phyloP scores from a whole-genome alignment of 2,888 invertebrate species.

The Conus canariensis region DNA sequence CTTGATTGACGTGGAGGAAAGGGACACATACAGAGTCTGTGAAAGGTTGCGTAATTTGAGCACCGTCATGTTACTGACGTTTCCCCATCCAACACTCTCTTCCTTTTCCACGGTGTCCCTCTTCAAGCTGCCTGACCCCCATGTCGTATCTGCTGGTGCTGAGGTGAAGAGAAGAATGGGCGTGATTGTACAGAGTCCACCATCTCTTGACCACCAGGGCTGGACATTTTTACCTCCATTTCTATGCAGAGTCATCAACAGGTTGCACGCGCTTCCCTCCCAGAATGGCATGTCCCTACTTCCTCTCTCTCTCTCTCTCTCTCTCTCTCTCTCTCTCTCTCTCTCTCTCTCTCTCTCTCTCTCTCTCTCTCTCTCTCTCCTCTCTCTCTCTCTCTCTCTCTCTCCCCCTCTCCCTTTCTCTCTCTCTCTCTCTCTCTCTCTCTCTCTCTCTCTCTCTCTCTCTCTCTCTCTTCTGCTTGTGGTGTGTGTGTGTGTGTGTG shows the following conservation, averaged over 20 bases:
- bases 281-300: background rate
- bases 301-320: background rate
- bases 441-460: background rate
- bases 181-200: too few species aligned
- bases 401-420: background rate
- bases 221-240: too few species aligned
- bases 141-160: too few species aligned
- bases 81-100: background rate
- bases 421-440: slow-evolving; percentile 14
- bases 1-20: too few species aligned
- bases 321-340: background rate
- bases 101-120: background rate
- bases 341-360: background rate
- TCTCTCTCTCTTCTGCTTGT: background rate
- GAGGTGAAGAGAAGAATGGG: too few species aligned
- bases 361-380: background rate
- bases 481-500: background rate
- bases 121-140: too few species aligned
- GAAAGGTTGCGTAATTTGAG: too few species aligned
- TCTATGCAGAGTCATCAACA: too few species aligned
- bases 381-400: slow-evolving; percentile 5
- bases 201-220: too few species aligned
- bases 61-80: too few species aligned
- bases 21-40: too few species aligned
- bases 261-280: background rate